Evolutionary conservation across 2,888 invertebrate species (phyloP).

Genomic region (Griposia aprilina): DNA sequence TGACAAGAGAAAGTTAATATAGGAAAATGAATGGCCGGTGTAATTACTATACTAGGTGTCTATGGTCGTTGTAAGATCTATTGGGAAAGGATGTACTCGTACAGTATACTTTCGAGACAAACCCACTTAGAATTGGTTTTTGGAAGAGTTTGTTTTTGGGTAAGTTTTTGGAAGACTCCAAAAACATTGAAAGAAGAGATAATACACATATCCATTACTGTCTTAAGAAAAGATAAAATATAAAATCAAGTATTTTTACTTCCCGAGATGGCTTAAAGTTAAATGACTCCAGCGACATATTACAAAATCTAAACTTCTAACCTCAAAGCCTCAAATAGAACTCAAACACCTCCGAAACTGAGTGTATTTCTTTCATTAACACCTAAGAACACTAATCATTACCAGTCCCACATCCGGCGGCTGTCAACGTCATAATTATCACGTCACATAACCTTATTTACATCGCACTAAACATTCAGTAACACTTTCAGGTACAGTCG

Average conservation of each 20-base stretch:
- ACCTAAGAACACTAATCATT: constrained; percentile 28
- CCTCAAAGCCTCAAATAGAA: not conserved
- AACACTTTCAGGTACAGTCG: constrained; percentile 29
- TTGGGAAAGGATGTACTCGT: not conserved
- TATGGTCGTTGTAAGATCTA: not conserved
- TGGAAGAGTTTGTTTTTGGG: not conserved
- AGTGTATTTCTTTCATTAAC: constrained; percentile 40
- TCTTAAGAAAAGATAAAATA: not conserved
- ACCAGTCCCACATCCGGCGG: constrained; percentile 30
- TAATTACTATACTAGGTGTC: not conserved
- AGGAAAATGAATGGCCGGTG: constrained; percentile 8
- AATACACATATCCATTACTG: too few relatives aligned
- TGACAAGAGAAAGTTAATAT: constrained; percentile 34
- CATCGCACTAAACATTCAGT: constrained; percentile 21
- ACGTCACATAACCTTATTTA: constrained; percentile 55
- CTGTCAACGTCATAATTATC: constrained; percentile 58
- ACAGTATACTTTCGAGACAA: not conserved
- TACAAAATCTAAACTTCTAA: constrained; percentile 6
- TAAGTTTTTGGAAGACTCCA: not conserved
- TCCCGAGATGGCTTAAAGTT: not conserved
- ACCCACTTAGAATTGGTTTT: not conserved
- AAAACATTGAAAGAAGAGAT: too few relatives aligned
- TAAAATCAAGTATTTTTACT: not conserved
- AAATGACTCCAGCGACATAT: not conserved
- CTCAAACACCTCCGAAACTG: constrained; percentile 23